Evolutionary conservation across 2,888 invertebrate species (phyloP).

Genomic region (Athalia rosae): DNA sequence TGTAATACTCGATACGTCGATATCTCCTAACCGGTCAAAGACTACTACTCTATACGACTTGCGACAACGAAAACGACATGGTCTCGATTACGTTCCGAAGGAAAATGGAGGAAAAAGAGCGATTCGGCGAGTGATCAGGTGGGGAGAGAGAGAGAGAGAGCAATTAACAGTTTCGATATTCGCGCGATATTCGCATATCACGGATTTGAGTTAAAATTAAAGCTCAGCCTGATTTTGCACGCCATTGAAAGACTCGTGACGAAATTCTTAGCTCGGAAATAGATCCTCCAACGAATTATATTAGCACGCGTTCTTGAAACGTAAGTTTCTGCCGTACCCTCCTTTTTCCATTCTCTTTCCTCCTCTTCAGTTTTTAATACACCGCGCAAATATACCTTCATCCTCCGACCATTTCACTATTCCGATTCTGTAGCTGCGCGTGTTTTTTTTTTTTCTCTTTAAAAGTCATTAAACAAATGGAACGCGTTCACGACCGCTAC

Average conservation of each 20-base stretch:
- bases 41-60: neutral
- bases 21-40: slow-evolving; percentile 30
- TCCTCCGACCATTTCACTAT: neutral
- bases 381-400: neutral
- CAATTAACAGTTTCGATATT: slow-evolving; percentile 17
- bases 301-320: slow-evolving; percentile 10
- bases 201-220: slow-evolving; percentile 32
- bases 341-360: neutral
- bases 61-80: neutral
- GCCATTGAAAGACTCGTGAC: slow-evolving; percentile 36
- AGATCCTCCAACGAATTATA: slow-evolving; percentile 16
- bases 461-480: slow-evolving; percentile 14
- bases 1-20: slow-evolving; percentile 17
- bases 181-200: neutral
- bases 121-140: neutral
- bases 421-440: neutral
- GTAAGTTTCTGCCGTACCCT: neutral
- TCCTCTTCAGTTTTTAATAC: neutral
- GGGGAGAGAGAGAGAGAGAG: slow-evolving; percentile 9
- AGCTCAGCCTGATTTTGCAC: slow-evolving; percentile 32
- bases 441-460: neutral
- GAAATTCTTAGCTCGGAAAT: slow-evolving; percentile 41
- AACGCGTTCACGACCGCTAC: neutral
- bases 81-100: slow-evolving; percentile 2
- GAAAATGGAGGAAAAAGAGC: neutral